Evolutionary conservation across 2,888 invertebrate genomes (phyloP).

Genomic region (Hermaeophaga mercurialis): DNA sequence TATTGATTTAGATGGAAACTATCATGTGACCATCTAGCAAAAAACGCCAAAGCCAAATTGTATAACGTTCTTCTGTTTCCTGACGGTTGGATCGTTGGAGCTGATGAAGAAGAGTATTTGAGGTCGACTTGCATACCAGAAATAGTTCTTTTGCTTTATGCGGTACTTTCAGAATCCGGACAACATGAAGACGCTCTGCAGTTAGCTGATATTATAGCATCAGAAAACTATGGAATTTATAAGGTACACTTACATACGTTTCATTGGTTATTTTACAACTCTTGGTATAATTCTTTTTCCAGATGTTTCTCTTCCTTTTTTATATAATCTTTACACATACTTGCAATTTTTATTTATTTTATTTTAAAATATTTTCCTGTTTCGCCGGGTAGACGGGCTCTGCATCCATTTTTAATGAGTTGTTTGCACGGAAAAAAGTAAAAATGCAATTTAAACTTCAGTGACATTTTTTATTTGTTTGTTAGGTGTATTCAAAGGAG

Average conservation of each 20-base stretch:
- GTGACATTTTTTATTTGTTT: conserved; percentile 20
- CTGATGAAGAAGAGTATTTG: conserved; percentile 64
- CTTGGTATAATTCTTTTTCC: too few species aligned
- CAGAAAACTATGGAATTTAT: conserved; percentile 79
- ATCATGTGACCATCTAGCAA: conserved; percentile 54
- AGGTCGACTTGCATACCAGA: conserved; percentile 85
- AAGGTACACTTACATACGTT: too few species aligned
- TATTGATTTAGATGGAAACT: conserved; percentile 58
- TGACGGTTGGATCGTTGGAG: conserved; percentile 87
- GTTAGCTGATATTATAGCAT: conserved; percentile 78
- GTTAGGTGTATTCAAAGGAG: conserved; percentile 74
- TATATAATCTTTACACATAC: too few species aligned
- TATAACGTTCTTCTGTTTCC: conserved; percentile 89
- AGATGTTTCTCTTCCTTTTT: too few species aligned
- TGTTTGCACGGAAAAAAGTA: too few species aligned
- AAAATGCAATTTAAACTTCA: conserved; percentile 24
- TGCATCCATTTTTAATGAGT: too few species aligned
- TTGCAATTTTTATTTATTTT: background rate
- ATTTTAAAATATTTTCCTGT: too few species aligned
- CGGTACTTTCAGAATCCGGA: conserved; percentile 76
- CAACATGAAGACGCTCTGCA: conserved; percentile 79
- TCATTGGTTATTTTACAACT: too few species aligned
- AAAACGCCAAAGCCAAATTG: conserved; percentile 76
- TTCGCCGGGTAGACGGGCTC: too few species aligned
- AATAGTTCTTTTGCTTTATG: conserved; percentile 75